Evolutionary conservation across 2,113 vertebrate genomes (phyloP), one percentile per base, ranked within the genome.

Genomic region (Cyanoramphus novaezelandiae): DNA sequence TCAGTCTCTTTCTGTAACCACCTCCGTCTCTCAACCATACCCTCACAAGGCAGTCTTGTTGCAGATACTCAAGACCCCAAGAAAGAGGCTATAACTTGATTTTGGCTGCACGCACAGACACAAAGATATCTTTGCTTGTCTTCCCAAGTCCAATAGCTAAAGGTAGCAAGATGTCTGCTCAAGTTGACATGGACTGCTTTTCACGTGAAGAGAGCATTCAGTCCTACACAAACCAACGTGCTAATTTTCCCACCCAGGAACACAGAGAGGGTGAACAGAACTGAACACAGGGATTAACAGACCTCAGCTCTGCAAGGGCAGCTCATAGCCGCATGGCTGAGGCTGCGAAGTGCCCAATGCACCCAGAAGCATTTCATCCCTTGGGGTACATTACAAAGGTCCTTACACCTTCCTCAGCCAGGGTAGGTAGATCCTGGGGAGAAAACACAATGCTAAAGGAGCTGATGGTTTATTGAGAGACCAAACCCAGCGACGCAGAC

Each of bases 401-500:
- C 67, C 49, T 90, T 80, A 76, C 12, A 17, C 35, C n/a, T 78
- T 94, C 43, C 46, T 92, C 47, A 67, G 69, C 5, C 57, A 91
- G 49, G 18, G 39, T 33, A 90, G 88, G 90, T 88, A 91, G 92
- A 80, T 88, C 86, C 35, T 83, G 60, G 52, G 75, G 21, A 72
- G 64, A 29, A 95, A 95, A 81, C 72, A 70, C 44, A 86, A 52
- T 60, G 64, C 64, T 82, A 52, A 92, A 83, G 47, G 78, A 93
- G 82, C 47, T 85, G 71, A 57, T 89, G 92, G 95, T 75, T 90
- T 87, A 92, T 41, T 2, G 2, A 86, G 69, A 90, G 81, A 93
- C 87, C 78, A 86, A 97, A 88, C 46, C 53, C 71, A 69, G 70
- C 6, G 7, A 93, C 84, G 84, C 89, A 88, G 88, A 96, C 87